phyloP scores from a whole-genome alignment of 2,797 vertebrate genomes.

The Otus scops region DNA sequence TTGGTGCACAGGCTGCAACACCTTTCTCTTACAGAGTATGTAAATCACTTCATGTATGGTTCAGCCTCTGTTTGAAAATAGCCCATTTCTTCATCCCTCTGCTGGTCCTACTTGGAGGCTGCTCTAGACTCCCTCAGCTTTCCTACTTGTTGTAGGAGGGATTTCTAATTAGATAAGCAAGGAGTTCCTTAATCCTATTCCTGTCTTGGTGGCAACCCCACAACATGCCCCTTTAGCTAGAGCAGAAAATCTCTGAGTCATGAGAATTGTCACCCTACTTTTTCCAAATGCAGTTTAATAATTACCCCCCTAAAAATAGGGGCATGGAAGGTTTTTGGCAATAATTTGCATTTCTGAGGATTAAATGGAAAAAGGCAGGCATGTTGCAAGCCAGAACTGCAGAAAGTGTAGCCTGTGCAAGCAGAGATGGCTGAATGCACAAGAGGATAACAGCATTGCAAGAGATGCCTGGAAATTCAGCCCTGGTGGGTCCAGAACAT shows the following conservation, averaged over 20 bases:
- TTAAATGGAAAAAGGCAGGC: background rate
- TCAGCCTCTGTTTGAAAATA: background rate
- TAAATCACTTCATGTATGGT: background rate
- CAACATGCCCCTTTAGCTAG: background rate
- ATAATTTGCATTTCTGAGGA: background rate
- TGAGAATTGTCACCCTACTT: background rate
- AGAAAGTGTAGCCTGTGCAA: constrained; percentile 6
- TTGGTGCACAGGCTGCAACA: background rate
- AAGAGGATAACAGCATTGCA: constrained; percentile 5
- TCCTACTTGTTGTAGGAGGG: background rate
- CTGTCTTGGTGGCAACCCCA: background rate
- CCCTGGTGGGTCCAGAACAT: constrained; percentile 28
- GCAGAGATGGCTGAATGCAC: background rate
- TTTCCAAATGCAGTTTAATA: background rate
- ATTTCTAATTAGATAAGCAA: background rate
- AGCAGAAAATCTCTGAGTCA: background rate
- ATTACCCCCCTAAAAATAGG: background rate
- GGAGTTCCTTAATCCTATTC: background rate
- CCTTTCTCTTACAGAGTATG: background rate
- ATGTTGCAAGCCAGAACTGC: background rate
- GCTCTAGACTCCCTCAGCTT: background rate
- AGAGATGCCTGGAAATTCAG: constrained; percentile 18
- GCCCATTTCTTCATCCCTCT: background rate
- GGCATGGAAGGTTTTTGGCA: background rate
- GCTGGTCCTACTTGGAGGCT: background rate